Conservation (phyloP, 2,797 vertebrate genomes). For the Miichthys miiuy region DNA sequence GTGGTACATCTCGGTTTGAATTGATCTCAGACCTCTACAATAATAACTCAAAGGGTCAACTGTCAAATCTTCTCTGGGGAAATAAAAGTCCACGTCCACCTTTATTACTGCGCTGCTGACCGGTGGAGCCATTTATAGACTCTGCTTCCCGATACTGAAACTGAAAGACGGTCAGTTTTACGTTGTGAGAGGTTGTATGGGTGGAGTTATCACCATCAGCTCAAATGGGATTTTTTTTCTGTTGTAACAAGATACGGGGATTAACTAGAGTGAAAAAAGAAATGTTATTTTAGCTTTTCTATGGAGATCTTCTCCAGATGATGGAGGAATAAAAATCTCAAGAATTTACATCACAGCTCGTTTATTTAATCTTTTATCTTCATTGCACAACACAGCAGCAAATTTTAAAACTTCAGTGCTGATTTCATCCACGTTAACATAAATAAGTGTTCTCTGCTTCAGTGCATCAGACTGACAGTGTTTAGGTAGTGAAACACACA, state of each 20-base stretch:
- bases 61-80: conserved; percentile 23
- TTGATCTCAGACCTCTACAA: conserved; percentile 24
- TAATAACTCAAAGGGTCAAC: conserved; percentile 21
- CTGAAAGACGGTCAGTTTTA: conserved; percentile 12
- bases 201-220: conserved; percentile 32
- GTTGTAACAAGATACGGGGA: conserved; percentile 37
- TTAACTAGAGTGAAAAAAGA: conserved; percentile 18
- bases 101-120: neutral
- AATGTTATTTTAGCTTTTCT: conserved; percentile 61
- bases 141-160: conserved; percentile 19
- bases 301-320: conserved; percentile 51
- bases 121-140: conserved; percentile 30
- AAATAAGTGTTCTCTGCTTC: conserved; percentile 15
- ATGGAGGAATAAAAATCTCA: conserved; percentile 72
- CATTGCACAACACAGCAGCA: conserved; percentile 15
- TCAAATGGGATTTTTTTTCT: conserved; percentile 33
- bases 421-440: conserved; percentile 5
- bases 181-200: conserved; percentile 4
- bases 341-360: conserved; percentile 32
- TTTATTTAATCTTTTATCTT: conserved; percentile 42
- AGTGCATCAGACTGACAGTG: neutral
- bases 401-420: no score
- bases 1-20: conserved; percentile 22
- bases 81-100: conserved; percentile 16
- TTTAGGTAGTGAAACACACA: neutral